Evolutionary conservation across 1,140 invertebrate species (phyloP).

Genomic region (Aphelinus certus): DNA sequence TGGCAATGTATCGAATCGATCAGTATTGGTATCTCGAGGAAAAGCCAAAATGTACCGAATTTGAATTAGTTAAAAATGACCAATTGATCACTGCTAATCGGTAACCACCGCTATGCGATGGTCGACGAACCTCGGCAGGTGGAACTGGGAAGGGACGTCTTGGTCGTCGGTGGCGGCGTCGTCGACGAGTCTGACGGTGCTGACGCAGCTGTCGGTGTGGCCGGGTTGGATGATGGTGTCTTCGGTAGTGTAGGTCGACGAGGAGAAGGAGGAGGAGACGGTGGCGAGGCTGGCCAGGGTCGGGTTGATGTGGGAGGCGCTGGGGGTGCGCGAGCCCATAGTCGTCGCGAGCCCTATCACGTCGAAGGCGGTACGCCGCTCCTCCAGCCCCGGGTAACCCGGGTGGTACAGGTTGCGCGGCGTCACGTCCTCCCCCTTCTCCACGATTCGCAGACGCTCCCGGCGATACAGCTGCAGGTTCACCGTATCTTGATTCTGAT

Average conservation of each 20-base stretch:
- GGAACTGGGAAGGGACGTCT: slow-evolving; percentile 26
- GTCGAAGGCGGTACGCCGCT: slow-evolving; percentile 48
- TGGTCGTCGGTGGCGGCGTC: neutral
- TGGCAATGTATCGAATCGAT: no score
- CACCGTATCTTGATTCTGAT: no score
- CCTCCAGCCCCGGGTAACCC: slow-evolving; percentile 57
- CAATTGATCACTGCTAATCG: no score
- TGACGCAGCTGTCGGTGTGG: neutral
- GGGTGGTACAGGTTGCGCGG: slow-evolving; percentile 37
- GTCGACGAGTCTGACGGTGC: neutral
- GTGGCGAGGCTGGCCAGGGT: neutral
- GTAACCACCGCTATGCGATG: no score
- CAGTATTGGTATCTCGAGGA: no score
- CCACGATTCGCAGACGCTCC: slow-evolving; percentile 33
- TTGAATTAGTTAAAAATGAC: no score
- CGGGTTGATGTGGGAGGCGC: neutral
- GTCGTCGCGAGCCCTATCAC: slow-evolving; percentile 23
- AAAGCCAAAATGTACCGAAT: no score
- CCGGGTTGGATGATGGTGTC: neutral
- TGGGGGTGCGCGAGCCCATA: neutral
- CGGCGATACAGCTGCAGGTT: slow-evolving; percentile 40
- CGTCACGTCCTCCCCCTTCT: slow-evolving; percentile 45
- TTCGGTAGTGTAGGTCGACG: slow-evolving; percentile 8
- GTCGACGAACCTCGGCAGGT: slow-evolving; percentile 10
- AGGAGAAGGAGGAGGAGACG: neutral